Percentiles rank a stretch among this genome's conserved stretches.
Conservation (phyloP, 92 coral and sea anemone species). For the Zoanthus solanderi region DNA sequence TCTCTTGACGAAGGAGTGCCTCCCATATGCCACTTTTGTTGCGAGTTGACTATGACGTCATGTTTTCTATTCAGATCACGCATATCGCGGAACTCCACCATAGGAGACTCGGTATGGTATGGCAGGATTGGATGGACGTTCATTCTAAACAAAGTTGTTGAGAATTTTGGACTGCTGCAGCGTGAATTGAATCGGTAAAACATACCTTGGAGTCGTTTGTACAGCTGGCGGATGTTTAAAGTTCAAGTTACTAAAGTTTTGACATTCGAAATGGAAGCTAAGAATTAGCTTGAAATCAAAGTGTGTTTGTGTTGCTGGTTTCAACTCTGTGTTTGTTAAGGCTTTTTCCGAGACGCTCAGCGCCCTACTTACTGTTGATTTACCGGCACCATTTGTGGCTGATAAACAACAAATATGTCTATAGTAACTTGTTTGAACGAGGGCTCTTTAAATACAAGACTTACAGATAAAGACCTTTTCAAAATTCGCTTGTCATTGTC, state of each 20-base stretch:
- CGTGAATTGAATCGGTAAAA: neutral
- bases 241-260: constrained; percentile 9
- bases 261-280: constrained; percentile 43
- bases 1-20: neutral
- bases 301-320: constrained; percentile 28
- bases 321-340: constrained; percentile 29
- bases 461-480: constrained; percentile 90
- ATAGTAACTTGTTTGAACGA: constrained; percentile 78
- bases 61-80: constrained; percentile 15
- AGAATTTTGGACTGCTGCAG: neutral
- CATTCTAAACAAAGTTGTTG: neutral
- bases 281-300: constrained; percentile 35
- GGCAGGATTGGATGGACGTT: neutral
- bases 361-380: constrained; percentile 15
- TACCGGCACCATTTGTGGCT: constrained; percentile 27
- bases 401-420: constrained; percentile 68
- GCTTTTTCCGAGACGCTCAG: constrained; percentile 3
- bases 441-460: constrained; percentile 71
- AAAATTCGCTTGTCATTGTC: constrained; percentile 93
- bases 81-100: constrained; percentile 18
- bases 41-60: constrained; percentile 46
- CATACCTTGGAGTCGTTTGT: neutral
- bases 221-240: neutral
- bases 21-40: constrained; percentile 48
- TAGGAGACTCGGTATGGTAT: constrained; percentile 3